Evolutionary conservation across 2,888 invertebrate species (phyloP).

Genomic region (Plusia festucae): DNA sequence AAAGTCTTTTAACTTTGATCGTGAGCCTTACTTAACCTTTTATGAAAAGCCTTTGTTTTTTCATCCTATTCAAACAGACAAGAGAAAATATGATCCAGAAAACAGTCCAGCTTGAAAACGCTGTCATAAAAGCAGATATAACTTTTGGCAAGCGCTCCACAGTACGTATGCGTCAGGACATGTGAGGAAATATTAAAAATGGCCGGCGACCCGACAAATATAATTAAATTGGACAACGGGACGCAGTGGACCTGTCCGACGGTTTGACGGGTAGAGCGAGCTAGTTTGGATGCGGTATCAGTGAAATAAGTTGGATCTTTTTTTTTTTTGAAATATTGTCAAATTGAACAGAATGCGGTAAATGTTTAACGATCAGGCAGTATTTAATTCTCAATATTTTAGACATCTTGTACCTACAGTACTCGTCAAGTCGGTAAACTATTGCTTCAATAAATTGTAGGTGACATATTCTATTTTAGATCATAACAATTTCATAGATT

Average conservation of each 20-base stretch:
- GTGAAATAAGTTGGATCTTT: not conserved
- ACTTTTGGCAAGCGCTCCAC: constrained; percentile 55
- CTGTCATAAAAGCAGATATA: constrained; percentile 39
- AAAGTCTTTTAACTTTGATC: not conserved
- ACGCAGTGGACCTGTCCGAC: constrained; percentile 71
- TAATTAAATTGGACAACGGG: constrained; percentile 80
- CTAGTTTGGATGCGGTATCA: constrained; percentile 33
- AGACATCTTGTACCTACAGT: too few relatives aligned
- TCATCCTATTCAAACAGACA: constrained; percentile 13
- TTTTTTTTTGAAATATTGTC: too few relatives aligned
- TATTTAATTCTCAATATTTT: too few relatives aligned
- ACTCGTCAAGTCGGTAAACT: too few relatives aligned
- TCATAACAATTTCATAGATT: too few relatives aligned
- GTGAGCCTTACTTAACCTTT: not conserved
- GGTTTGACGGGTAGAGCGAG: constrained; percentile 38
- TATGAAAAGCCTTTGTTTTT: constrained; percentile 9
- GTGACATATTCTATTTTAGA: too few relatives aligned
- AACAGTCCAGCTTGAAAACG: constrained; percentile 30
- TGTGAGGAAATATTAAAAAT: constrained; percentile 70
- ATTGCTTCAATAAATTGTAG: too few relatives aligned
- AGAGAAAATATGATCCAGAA: constrained; percentile 31
- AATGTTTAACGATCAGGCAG: too few relatives aligned
- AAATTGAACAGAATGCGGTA: too few relatives aligned
- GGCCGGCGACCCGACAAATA: constrained; percentile 70
- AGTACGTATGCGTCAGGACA: constrained; percentile 60